These are phyloP conservation scores for Diplazon laetatorius DNA, from an alignment of 2,888 invertebrate species.

Conservation along the genomic window DNA sequence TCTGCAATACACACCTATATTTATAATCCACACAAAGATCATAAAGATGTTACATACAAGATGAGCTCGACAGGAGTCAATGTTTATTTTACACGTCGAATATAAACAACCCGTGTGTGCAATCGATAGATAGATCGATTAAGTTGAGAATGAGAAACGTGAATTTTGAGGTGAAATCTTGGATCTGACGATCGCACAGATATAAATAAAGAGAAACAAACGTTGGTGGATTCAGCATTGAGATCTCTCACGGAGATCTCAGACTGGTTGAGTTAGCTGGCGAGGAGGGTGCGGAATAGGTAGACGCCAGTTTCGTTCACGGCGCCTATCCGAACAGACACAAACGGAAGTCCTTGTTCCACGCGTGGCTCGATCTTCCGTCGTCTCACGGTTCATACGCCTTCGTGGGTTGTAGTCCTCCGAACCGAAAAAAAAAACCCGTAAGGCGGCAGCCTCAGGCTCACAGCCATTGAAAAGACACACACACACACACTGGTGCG, in stretches of 20 bases:
- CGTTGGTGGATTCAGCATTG: slow-evolving; percentile 22
- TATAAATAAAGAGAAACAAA: slow-evolving; percentile 16
- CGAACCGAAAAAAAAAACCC: neutral
- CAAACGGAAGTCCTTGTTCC: slow-evolving; percentile 51
- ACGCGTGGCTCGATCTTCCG: slow-evolving; percentile 7
- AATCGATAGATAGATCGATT: too few species aligned
- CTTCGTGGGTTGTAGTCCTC: slow-evolving; percentile 4
- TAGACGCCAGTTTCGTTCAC: slow-evolving; percentile 11
- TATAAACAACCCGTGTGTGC: too few species aligned
- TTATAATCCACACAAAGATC: too few species aligned
- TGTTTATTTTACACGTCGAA: too few species aligned
- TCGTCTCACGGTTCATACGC: slow-evolving; percentile 12
- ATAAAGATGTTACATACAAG: too few species aligned
- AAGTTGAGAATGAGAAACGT: too few species aligned
- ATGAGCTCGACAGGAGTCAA: too few species aligned
- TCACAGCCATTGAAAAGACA: slow-evolving; percentile 17
- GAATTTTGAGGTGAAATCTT: slow-evolving; percentile 51
- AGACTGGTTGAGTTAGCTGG: slow-evolving; percentile 6
- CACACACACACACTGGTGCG: neutral
- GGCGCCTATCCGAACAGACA: slow-evolving; percentile 56
- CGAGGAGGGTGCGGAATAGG: neutral
- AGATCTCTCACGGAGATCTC: slow-evolving; percentile 55
- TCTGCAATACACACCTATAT: too few species aligned
- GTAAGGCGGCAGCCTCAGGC: slow-evolving; percentile 1
- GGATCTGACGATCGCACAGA: slow-evolving; percentile 43